phyloP scores from a whole-genome alignment of 2,888 invertebrate species.

The Zaprionus bogoriensis region DNA sequence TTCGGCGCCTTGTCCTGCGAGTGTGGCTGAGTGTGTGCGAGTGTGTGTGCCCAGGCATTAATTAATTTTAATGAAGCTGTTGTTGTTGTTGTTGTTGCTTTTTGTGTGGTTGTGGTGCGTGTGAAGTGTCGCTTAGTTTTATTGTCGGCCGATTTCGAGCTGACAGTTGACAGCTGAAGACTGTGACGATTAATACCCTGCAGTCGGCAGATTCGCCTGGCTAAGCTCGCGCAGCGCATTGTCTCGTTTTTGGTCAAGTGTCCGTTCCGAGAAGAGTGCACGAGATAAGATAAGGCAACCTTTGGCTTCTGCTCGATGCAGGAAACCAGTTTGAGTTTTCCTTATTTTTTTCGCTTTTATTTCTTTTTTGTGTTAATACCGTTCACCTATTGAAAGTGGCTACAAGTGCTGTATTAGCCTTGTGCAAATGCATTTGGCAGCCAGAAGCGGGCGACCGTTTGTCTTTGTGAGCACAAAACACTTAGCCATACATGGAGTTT shows the following conservation, averaged over 20 bases:
- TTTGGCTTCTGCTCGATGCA: slow-evolving; percentile 45
- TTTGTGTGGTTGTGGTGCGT: slow-evolving; percentile 39
- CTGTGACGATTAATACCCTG: slow-evolving; percentile 57
- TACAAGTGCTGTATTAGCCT: no score
- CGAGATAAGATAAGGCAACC: slow-evolving; percentile 65
- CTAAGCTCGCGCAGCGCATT: neutral
- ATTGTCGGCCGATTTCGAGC: slow-evolving; percentile 38
- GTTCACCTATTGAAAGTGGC: no score
- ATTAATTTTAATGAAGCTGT: slow-evolving; percentile 80
- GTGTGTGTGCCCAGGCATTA: slow-evolving; percentile 75
- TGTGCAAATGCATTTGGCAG: no score
- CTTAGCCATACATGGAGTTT: no score
- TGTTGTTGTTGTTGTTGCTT: slow-evolving; percentile 47
- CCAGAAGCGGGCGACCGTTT: no score
- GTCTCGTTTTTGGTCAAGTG: slow-evolving; percentile 58
- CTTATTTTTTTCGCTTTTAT: neutral
- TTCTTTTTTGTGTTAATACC: no score
- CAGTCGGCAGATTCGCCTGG: slow-evolving; percentile 16
- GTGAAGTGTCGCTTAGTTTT: slow-evolving; percentile 64
- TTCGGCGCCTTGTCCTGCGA: slow-evolving; percentile 39
- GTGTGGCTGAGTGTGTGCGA: slow-evolving; percentile 18
- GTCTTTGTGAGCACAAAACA: no score
- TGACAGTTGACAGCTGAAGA: slow-evolving; percentile 72
- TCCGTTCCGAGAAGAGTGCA: slow-evolving; percentile 46
- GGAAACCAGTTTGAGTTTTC: neutral